A percentile compares a stretch with the other conserved stretches of the same genome.
Conservation (phyloP, 2,113 vertebrate species). For the Gopherus evgoodei region DNA sequence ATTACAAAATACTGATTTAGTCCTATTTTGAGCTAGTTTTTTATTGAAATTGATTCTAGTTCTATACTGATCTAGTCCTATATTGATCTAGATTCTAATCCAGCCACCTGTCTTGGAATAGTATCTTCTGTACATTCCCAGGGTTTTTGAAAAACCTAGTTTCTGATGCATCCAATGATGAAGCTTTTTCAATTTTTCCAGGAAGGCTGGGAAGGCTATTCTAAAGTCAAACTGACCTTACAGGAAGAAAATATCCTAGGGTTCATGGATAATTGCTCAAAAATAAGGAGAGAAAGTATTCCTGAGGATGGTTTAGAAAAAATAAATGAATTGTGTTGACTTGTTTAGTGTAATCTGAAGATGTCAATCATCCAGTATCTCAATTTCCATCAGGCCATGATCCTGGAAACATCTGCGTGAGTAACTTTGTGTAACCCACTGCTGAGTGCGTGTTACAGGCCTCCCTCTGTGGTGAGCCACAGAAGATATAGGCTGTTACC, state of each 20-base stretch:
- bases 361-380: background rate
- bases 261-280: constrained; percentile 5
- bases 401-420: background rate
- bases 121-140: background rate
- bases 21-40: background rate
- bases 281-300: background rate
- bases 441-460: background rate
- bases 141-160: background rate
- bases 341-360: constrained; percentile 20
- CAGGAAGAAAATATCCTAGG: background rate
- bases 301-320: background rate
- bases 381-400: fast-evolving
- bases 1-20: background rate
- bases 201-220: background rate
- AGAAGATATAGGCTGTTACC: background rate
- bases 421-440: background rate
- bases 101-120: background rate
- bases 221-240: background rate
- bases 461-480: background rate
- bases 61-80: background rate
- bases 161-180: background rate
- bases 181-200: background rate
- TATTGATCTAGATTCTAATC: background rate
- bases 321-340: background rate
- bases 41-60: background rate